Conservation (phyloP, 2,797 vertebrate genomes). For the Trachurus trachurus region DNA sequence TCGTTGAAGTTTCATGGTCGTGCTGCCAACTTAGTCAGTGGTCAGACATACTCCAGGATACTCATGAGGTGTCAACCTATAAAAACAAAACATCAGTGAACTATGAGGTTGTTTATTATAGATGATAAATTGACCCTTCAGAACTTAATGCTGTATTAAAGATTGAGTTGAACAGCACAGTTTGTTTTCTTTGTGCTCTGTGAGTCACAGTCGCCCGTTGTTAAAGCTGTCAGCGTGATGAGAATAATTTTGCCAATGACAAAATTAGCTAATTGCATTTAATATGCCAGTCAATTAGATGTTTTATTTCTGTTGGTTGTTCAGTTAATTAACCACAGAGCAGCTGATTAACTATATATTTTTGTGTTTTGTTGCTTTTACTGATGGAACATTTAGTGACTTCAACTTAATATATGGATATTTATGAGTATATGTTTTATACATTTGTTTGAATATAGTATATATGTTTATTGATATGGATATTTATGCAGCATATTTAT, state of each 20-base stretch:
- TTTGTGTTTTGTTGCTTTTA: not conserved
- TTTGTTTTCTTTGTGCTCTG: not conserved
- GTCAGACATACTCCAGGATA: not conserved
- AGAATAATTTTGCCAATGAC: not conserved
- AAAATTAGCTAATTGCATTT: constrained; percentile 22
- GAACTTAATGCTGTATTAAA: not conserved
- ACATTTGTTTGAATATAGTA: too few relatives aligned
- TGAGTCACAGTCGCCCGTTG: not conserved
- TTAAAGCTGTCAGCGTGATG: not conserved
- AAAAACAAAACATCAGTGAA: too few relatives aligned
- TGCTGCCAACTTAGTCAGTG: not conserved
- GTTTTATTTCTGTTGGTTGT: constrained; percentile 14
- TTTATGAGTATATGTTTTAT: too few relatives aligned
- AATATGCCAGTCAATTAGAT: constrained; percentile 24
- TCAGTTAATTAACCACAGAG: not conserved
- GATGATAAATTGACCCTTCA: not conserved
- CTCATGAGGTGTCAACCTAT: not conserved
- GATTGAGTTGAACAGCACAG: too few relatives aligned
- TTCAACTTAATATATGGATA: not conserved
- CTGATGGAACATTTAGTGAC: not conserved
- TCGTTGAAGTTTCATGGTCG: not conserved
- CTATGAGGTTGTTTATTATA: not conserved
- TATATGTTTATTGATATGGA: too few relatives aligned
- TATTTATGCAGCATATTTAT: too few relatives aligned
- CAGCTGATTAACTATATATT: not conserved